Evolutionary conservation across 2,797 vertebrate species (phyloP), one percentile per base, ranked within the genome.

Genomic region (Ctenopoma kingsleyae): DNA sequence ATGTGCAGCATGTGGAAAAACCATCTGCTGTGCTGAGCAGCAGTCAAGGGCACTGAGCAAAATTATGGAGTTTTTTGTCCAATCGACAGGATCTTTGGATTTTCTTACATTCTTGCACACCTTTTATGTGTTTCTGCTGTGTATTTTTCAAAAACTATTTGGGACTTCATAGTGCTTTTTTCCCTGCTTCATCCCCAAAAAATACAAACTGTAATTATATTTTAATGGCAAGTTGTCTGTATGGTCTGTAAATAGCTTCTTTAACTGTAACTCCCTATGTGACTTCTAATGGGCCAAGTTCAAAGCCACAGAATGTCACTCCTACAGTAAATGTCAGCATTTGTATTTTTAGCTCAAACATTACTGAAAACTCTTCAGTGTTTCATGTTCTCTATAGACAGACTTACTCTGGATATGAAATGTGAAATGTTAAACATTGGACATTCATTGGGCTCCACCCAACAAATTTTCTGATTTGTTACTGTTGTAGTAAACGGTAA

Each of bases 11-110:
- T 20, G 60, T 89, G 76, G 79, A 53, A 78, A 80, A 78, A 11
- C 40, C 74, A 85, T 89, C 83, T 87, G 80, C 72, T 86, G 9
- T 8, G n/a, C 48, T 72, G 78, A 86, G 77, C 83, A 67, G 61
- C 54, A 57, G 71, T 78, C 53, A 47, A 46, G 49, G 25, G 52
- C 57, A 78, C 43, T 50, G 4, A 52, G 41, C 36, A 62, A 48
- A 78, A 72, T 81, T 51, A 64, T 78, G 43, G 61, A 63, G 51
- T 57, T 73, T 67, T 66, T 83, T 16, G 6, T 76, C 65, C 58
- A 76, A n/a, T 78, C 53, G 44, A 80, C 59, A 55, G 54, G 54
- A 57, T 72, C 46, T 78, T 81, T 74, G 20, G 5, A 27, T 72
- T 73, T 65, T 78, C 32, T 54, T 68, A 9, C 22, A 73, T 70